Conservation (phyloP, 2,888 invertebrate species). For the Glyphotaelius pellucidus region DNA sequence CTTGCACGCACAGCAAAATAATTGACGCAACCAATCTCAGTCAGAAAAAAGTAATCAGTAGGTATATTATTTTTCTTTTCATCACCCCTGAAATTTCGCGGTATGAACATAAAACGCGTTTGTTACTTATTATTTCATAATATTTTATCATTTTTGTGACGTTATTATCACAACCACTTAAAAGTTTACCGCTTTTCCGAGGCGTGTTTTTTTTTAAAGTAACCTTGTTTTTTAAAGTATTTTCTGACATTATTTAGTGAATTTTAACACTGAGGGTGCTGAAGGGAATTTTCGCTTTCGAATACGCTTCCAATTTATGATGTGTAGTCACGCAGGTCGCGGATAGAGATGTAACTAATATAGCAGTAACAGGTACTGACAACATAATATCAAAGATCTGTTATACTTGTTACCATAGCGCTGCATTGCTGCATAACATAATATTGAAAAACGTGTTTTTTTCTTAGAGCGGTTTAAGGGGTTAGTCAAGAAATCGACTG, state of each 20-base stretch:
- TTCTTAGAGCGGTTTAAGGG: no score
- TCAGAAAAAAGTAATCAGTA: background rate
- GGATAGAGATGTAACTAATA: background rate
- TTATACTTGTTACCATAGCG: no score
- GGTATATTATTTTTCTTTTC: no score
- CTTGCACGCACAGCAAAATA: no score
- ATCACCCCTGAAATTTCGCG: no score
- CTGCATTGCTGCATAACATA: no score
- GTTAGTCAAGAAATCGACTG: no score
- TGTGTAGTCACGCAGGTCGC: conserved; percentile 35
- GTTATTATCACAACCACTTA: background rate
- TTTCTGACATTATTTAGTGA: conserved; percentile 30
- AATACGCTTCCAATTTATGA: conserved; percentile 38
- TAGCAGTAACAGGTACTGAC: no score
- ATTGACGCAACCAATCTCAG: background rate
- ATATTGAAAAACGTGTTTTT: no score
- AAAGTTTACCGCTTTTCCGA: background rate
- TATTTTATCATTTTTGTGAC: background rate
- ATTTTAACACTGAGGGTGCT: conserved; percentile 35
- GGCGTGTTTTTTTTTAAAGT: background rate
- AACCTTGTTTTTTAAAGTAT: conserved; percentile 23
- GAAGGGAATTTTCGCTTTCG: conserved; percentile 17
- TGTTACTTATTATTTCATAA: background rate
- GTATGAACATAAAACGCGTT: background rate
- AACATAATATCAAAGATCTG: no score